phyloP scores from a whole-genome alignment of 2,888 invertebrate genomes.

The Metacarcinus magister region DNA sequence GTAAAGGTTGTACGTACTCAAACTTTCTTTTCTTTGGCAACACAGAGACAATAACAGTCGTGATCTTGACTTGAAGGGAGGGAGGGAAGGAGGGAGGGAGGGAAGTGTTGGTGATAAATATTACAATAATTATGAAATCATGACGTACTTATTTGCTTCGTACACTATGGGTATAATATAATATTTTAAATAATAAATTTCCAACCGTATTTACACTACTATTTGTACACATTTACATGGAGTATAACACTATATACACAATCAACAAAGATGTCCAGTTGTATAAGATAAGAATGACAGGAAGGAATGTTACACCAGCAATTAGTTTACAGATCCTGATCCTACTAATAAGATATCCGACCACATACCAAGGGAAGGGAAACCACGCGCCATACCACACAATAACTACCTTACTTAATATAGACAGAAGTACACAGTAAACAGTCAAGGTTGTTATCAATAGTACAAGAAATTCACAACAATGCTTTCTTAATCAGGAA shows the following conservation, averaged over 20 bases:
- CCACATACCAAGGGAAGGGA: background rate
- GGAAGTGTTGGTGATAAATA: background rate
- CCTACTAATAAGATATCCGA: background rate
- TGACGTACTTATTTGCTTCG: background rate
- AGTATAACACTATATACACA: constrained; percentile 67
- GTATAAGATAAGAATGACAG: background rate
- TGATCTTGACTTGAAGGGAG: background rate
- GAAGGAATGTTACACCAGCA: background rate
- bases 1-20: background rate
- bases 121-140: background rate
- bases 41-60: background rate
- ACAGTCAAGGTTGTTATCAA: too few relatives aligned
- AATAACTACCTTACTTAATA: too few relatives aligned
- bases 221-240: constrained; percentile 52
- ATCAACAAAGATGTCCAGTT: constrained; percentile 27
- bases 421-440: too few relatives aligned
- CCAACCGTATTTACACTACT: constrained; percentile 63
- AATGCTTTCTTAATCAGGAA: too few relatives aligned
- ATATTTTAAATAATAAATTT: constrained; percentile 16
- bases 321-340: background rate
- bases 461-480: too few relatives aligned
- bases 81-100: too few relatives aligned
- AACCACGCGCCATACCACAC: too few relatives aligned
- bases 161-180: constrained; percentile 50
- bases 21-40: background rate